Percentiles rank a stretch among this genome's conserved stretches.
These are phyloP conservation scores for Ceyx cyanopectus DNA, from an alignment of 2,113 vertebrate species.

Conservation along the genomic window DNA sequence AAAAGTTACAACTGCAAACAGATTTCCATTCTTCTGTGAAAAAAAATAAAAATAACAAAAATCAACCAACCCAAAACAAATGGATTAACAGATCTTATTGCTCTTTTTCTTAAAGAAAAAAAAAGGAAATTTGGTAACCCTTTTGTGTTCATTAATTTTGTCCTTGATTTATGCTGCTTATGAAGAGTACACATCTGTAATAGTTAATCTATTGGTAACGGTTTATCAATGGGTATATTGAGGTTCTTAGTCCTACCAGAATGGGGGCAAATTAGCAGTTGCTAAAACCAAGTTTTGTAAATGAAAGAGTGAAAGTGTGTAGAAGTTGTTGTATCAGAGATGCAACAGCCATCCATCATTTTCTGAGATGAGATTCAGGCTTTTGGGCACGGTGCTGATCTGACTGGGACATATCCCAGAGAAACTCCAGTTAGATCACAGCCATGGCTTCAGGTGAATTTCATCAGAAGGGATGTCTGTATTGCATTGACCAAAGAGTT, in stretches of 20 bases:
- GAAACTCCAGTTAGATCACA: background rate
- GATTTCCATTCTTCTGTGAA: background rate
- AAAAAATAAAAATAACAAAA: background rate
- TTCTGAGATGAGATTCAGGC: background rate
- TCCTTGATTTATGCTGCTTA: background rate
- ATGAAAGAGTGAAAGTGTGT: background rate
- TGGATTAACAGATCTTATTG: background rate
- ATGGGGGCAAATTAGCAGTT: background rate
- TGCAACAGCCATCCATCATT: rapidly evolving
- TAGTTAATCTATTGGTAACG: background rate
- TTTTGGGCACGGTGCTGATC: background rate
- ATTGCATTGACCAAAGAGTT: background rate
- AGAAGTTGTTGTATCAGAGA: background rate
- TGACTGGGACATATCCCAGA: background rate
- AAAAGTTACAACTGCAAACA: constrained; percentile 46
- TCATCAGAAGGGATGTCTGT: background rate
- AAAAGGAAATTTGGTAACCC: background rate
- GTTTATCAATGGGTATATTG: background rate
- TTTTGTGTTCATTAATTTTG: background rate
- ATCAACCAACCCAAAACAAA: background rate
- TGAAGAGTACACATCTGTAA: background rate
- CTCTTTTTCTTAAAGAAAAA: background rate
- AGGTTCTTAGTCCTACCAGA: background rate
- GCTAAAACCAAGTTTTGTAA: background rate
- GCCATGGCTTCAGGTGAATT: background rate